Percentiles rank a stretch among this genome's conserved stretches.
Conservation (phyloP, 2,797 vertebrate species). For the Anas flavirostris region DNA sequence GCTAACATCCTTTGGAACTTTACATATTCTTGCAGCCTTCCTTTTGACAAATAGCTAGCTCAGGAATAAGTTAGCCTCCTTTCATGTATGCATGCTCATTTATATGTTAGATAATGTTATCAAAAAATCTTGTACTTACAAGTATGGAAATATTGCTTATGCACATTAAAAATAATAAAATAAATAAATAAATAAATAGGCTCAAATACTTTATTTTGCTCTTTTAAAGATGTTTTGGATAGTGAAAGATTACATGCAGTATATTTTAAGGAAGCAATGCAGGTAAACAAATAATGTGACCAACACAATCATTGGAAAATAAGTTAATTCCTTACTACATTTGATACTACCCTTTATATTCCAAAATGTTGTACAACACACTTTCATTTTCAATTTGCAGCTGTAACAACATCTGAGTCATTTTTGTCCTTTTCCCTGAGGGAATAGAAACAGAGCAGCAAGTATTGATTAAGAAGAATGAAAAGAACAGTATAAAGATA, state of each 20-base stretch:
- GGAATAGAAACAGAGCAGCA: background rate
- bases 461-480: background rate
- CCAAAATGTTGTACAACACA: background rate
- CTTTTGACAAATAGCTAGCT: background rate
- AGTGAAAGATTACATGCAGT: background rate
- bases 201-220: background rate
- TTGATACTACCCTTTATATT: background rate
- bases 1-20: background rate
- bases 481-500: background rate
- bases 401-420: background rate
- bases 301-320: background rate
- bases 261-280: background rate
- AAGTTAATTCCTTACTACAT: background rate
- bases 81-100: background rate
- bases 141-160: background rate
- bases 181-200: background rate
- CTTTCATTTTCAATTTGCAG: slow-evolving; percentile 7
- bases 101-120: background rate
- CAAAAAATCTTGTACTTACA: background rate
- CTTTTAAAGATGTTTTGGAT: background rate
- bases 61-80: background rate
- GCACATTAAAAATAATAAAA: background rate
- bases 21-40: background rate
- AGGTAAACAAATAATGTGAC: background rate
- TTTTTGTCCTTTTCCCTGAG: background rate